Conservation (phyloP, 2,888 invertebrate species). For the Drosophila nr. fundita region DNA sequence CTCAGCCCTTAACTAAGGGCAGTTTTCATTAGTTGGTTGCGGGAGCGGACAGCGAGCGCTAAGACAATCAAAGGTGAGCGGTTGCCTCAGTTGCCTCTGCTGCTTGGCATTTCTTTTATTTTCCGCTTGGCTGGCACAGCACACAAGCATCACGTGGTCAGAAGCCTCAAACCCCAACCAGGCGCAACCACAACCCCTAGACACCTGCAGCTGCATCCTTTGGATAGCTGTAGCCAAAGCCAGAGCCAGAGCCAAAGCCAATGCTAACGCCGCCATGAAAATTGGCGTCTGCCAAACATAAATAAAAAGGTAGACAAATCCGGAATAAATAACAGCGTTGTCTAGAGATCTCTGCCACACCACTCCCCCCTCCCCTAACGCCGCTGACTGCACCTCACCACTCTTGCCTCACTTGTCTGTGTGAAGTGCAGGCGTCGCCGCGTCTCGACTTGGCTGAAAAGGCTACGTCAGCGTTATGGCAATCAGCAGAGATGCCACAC, state of each 20-base stretch:
- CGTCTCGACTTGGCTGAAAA: slow-evolving; percentile 42
- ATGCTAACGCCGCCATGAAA: slow-evolving; percentile 67
- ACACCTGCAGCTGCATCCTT: slow-evolving; percentile 53
- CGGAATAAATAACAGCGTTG: slow-evolving; percentile 80
- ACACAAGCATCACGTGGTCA: slow-evolving; percentile 63
- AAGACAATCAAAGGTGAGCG: slow-evolving; percentile 81
- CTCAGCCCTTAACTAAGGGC: slow-evolving; percentile 34
- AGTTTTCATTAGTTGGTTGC: slow-evolving; percentile 69
- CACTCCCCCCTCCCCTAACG: rapidly evolving
- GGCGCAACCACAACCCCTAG: background rate
- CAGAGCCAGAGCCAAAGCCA: slow-evolving; percentile 41
- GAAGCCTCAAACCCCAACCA: background rate
- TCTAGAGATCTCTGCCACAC: slow-evolving; percentile 50
- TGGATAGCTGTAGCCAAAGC: slow-evolving; percentile 36
- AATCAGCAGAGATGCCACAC: slow-evolving; percentile 50
- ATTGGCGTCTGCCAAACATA: slow-evolving; percentile 81
- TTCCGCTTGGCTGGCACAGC: slow-evolving; percentile 59
- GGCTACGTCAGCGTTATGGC: slow-evolving; percentile 76
- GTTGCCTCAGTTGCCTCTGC: slow-evolving; percentile 15
- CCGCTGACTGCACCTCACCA: background rate
- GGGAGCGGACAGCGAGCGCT: slow-evolving; percentile 45
- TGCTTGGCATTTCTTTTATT: slow-evolving; percentile 68
- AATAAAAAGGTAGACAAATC: slow-evolving; percentile 81
- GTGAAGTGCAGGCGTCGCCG: slow-evolving; percentile 45
- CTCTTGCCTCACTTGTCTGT: background rate